Evolutionary conservation across 1,140 invertebrate species (phyloP).

Genomic region (Paraescarpia echinospica): DNA sequence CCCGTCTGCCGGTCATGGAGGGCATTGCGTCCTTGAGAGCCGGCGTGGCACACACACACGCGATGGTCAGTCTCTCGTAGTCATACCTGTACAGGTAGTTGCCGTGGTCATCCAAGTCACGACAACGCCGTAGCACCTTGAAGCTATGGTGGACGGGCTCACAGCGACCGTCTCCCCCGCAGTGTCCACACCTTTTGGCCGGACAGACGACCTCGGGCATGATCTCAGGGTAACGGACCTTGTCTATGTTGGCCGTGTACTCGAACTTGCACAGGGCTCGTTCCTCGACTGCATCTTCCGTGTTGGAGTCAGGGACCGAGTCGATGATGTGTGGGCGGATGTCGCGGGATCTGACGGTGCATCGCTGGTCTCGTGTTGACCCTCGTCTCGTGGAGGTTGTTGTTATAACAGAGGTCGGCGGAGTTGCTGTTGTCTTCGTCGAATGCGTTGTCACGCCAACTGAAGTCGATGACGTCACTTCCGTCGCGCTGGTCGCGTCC

Average conservation of each 20-base stretch:
- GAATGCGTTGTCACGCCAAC: not conserved
- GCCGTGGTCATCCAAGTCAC: not conserved
- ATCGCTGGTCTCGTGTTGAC: not conserved
- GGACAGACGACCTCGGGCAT: not conserved
- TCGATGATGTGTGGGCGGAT: not conserved
- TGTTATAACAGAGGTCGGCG: too few species aligned
- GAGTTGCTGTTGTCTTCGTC: too few species aligned
- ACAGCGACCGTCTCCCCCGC: not conserved
- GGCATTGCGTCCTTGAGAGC: not conserved
- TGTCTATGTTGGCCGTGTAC: not conserved
- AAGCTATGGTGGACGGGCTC: not conserved
- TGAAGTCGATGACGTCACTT: not conserved
- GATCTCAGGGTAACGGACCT: not conserved
- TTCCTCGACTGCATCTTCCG: not conserved
- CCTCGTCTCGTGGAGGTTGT: not conserved
- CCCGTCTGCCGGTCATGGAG: not conserved
- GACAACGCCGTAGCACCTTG: not conserved
- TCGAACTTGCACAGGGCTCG: not conserved
- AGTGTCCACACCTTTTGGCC: not conserved
- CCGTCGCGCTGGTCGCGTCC: not conserved
- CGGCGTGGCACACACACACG: not conserved
- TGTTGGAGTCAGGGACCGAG: not conserved
- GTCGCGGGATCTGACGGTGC: not conserved
- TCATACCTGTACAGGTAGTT: not conserved
- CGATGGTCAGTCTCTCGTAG: not conserved